Evolutionary conservation across 1,140 invertebrate species (phyloP).

Genomic region (Acromyrmex heyeri): DNA sequence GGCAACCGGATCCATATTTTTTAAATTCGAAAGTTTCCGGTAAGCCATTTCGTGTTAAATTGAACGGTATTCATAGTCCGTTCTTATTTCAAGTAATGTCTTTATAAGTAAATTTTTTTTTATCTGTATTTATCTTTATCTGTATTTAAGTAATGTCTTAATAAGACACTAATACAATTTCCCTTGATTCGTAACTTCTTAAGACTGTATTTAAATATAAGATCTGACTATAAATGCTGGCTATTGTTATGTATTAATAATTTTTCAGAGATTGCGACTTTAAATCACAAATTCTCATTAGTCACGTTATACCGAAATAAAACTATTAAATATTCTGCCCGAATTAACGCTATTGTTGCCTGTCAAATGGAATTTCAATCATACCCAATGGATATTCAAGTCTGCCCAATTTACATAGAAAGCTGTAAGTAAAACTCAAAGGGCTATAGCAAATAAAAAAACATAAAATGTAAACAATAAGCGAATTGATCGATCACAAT

Average conservation of each 20-base stretch:
- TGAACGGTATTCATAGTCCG: no score
- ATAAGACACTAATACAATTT: no score
- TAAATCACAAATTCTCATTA: conserved; percentile 93
- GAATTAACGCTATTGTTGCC: conserved; percentile 94
- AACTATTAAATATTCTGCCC: conserved; percentile 91
- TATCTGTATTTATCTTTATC: no score
- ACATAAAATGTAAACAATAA: no score
- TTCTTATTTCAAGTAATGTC: no score
- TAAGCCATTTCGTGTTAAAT: conserved; percentile 78
- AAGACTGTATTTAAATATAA: no score
- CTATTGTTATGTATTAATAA: not conserved
- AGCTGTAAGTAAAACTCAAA: conserved; percentile 90
- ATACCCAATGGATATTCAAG: conserved; percentile 94
- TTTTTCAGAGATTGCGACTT: conserved; percentile 90
- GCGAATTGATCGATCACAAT: no score
- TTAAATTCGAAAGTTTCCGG: conserved; percentile 94
- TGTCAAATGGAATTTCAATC: conserved; percentile 95
- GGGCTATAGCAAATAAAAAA: no score
- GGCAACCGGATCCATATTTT: conserved; percentile 95
- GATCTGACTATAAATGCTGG: no score
- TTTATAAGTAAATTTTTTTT: no score
- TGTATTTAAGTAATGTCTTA: no score
- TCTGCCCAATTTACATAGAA: conserved; percentile 93
- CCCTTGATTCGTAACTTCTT: no score
- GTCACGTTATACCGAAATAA: conserved; percentile 93